A percentile compares a stretch with the other conserved stretches of the same genome.
Conservation (phyloP, 2,113 vertebrate genomes). For the Gadus macrocephalus region DNA sequence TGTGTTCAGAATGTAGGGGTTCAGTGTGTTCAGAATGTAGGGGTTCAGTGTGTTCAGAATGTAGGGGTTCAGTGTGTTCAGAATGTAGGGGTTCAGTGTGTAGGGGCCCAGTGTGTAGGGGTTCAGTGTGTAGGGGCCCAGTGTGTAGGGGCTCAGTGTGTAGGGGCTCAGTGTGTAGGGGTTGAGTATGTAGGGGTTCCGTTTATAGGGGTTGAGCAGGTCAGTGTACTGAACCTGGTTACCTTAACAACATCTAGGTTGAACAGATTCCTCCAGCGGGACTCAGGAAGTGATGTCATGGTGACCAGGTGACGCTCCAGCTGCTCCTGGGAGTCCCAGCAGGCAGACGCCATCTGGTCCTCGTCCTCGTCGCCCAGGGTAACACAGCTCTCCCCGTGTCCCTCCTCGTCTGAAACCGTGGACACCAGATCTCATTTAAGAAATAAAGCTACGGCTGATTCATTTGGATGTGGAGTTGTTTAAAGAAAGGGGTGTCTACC, state of each 20-base stretch:
- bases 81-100: no score
- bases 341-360: no score
- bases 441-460: not conserved
- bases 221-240: slow-evolving; percentile 4
- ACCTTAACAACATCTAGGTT: slow-evolving; percentile 93
- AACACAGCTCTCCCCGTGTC: slow-evolving; percentile 64
- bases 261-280: slow-evolving; percentile 91
- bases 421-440: slow-evolving; percentile 48
- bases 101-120: no score
- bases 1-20: no score
- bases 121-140: no score
- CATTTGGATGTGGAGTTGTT: no score
- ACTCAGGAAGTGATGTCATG: slow-evolving; percentile 85
- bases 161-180: no score
- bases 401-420: slow-evolving; percentile 60
- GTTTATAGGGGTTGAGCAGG: not conserved
- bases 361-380: no score
- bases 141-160: no score
- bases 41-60: no score
- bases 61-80: no score
- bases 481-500: slow-evolving; percentile 58
- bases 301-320: slow-evolving; percentile 84
- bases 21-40: not conserved
- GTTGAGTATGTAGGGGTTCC: no score
- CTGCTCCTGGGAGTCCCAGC: slow-evolving; percentile 83